Evolutionary conservation across 2,797 vertebrate species (phyloP).

Genomic region (Pangasius sanitwongsei): DNA sequence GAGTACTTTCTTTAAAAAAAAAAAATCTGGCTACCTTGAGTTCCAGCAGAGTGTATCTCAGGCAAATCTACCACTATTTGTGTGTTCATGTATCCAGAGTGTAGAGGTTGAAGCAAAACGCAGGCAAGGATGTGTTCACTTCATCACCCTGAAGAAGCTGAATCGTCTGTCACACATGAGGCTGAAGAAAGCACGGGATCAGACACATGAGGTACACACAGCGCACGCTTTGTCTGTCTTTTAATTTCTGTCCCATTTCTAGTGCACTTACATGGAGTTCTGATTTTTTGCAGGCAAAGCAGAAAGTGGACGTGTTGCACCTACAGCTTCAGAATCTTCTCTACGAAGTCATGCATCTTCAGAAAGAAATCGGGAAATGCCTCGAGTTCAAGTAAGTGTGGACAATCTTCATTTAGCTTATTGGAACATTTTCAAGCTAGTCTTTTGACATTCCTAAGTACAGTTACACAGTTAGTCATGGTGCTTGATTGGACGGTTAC

Average conservation of each 20-base stretch:
- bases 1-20: conserved; percentile 57
- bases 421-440: background rate
- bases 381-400: conserved; percentile 94
- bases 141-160: conserved; percentile 97
- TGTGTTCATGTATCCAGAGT: conserved; percentile 68
- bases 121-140: conserved; percentile 91
- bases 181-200: conserved; percentile 92
- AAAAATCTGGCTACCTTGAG: background rate
- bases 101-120: conserved; percentile 86
- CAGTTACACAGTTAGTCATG: too few species aligned
- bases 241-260: background rate
- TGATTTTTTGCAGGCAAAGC: conserved; percentile 83
- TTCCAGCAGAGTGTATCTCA: background rate
- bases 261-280: background rate
- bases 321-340: conserved; percentile 96
- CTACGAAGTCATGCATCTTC: conserved; percentile 99
- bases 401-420: background rate
- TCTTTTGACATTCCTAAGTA: background rate
- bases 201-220: conserved; percentile 90
- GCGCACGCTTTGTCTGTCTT: background rate
- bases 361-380: conserved; percentile 98
- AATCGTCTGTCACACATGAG: conserved; percentile 96
- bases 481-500: background rate
- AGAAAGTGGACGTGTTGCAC: conserved; percentile 93
- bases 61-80: background rate